phyloP scores from a whole-genome alignment of 2,888 invertebrate genomes.

The Stenichneumon culpator region DNA sequence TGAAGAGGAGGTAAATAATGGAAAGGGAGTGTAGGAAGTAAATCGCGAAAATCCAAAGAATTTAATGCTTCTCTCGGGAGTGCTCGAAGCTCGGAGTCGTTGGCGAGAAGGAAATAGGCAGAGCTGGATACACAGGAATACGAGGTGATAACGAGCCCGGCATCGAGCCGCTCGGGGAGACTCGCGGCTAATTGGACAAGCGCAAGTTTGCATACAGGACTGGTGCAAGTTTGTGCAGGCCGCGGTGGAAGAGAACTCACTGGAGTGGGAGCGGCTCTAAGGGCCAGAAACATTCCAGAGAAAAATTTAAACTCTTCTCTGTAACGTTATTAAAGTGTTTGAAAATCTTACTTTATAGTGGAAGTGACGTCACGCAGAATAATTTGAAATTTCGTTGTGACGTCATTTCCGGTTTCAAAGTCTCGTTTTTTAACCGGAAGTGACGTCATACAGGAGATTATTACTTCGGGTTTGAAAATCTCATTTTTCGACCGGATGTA shows the following conservation, averaged over 20 bases:
- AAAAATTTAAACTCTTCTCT: not conserved
- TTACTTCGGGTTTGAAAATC: no score
- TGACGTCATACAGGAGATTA: no score
- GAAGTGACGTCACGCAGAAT: no score
- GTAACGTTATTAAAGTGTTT: not conserved
- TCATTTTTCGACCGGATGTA: no score
- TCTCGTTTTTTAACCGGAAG: no score
- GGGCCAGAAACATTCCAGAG: not conserved
- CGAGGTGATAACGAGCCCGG: slow-evolving; percentile 59
- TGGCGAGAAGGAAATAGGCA: not conserved
- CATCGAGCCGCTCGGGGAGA: slow-evolving; percentile 57
- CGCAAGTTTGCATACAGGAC: slow-evolving; percentile 38
- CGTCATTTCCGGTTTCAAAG: no score
- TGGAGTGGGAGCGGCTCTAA: slow-evolving; percentile 10
- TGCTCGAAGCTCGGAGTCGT: slow-evolving; percentile 1
- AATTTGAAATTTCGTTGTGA: no score
- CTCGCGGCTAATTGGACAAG: slow-evolving; percentile 55
- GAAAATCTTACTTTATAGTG: not conserved
- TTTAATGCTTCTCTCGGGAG: slow-evolving; percentile 21
- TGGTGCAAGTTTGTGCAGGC: slow-evolving; percentile 14
- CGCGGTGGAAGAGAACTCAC: slow-evolving; percentile 7
- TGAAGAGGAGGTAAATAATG: not conserved
- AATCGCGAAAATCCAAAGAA: slow-evolving; percentile 16
- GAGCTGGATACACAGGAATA: slow-evolving; percentile 21
- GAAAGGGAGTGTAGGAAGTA: not conserved